A percentile compares a stretch with the other conserved stretches of the same genome.
Evolutionary conservation across 2,888 invertebrate genomes (phyloP).

Genomic region (Xestia c-nigrum): DNA sequence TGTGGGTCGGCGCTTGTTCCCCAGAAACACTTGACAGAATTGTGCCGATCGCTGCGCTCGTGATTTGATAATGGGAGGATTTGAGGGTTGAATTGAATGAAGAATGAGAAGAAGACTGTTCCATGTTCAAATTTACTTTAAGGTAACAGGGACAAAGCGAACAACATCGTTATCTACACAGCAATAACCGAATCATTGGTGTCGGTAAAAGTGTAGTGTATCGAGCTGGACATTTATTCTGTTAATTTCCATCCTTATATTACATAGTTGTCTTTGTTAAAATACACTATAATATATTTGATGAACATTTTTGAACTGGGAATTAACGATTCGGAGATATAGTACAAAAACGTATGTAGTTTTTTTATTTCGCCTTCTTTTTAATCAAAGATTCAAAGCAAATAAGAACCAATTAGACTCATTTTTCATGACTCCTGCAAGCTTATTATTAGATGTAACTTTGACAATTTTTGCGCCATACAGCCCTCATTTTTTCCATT

Average conservation of each 20-base stretch:
- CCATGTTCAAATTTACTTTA: neutral
- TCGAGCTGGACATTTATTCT: neutral
- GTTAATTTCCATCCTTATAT: neutral
- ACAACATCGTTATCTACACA: neutral
- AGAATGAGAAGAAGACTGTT: neutral
- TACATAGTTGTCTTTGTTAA: neutral
- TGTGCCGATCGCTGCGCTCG: conserved; percentile 48
- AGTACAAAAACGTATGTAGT: neutral
- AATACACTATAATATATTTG: neutral
- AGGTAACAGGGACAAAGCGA: neutral
- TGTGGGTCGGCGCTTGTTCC: conserved; percentile 65
- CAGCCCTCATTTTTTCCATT: neutral
- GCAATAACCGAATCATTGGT: neutral
- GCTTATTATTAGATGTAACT: neutral
- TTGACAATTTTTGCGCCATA: neutral
- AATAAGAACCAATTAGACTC: neutral
- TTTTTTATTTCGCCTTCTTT: neutral
- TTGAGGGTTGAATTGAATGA: conserved; percentile 3
- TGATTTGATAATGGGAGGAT: conserved; percentile 48
- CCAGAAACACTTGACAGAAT: conserved; percentile 65
- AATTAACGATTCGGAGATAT: neutral
- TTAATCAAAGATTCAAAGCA: neutral
- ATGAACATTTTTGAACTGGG: neutral
- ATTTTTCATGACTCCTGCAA: neutral
- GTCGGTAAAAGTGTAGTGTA: neutral